These are phyloP conservation scores for Listronotus bonariensis DNA, from an alignment of 1,140 invertebrate genomes.

Conservation along the genomic window DNA sequence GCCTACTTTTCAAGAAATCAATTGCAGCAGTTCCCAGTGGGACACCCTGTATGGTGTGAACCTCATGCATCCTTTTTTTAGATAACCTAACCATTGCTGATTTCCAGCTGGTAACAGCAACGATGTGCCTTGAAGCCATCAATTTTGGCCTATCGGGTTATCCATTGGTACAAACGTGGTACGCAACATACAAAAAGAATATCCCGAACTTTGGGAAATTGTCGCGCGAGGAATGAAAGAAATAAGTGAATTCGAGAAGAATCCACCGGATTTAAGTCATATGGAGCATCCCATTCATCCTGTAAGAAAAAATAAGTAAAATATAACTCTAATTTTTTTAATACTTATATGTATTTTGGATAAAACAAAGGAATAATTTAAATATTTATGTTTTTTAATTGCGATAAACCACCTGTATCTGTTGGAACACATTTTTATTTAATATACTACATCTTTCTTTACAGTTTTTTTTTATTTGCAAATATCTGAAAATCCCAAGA, in stretches of 20 bases:
- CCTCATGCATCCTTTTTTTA: slow-evolving; percentile 22
- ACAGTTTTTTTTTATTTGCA: too few species aligned
- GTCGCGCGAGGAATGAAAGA: slow-evolving; percentile 68
- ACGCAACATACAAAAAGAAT: slow-evolving; percentile 68
- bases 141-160: slow-evolving; percentile 67
- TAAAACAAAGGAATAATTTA: too few species aligned
- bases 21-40: too few species aligned
- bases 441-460: too few species aligned
- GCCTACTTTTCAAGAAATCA: neutral
- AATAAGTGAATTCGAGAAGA: slow-evolving; percentile 66
- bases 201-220: slow-evolving; percentile 71
- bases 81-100: slow-evolving; percentile 75
- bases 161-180: slow-evolving; percentile 66
- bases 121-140: slow-evolving; percentile 73
- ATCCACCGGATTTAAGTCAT: slow-evolving; percentile 69
- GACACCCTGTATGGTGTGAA: too few species aligned
- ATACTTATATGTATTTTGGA: neutral
- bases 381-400: too few species aligned
- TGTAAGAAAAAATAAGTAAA: slow-evolving; percentile 56
- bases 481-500: too few species aligned
- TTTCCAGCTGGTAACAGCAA: slow-evolving; percentile 70
- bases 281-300: slow-evolving; percentile 75
- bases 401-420: too few species aligned
- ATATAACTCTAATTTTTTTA: neutral
- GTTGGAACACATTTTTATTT: too few species aligned